Percentiles rank a stretch among this genome's conserved stretches.
These are phyloP conservation scores for Ancistrus triradiatus DNA, from an alignment of 2,113 vertebrate genomes.

Conservation along the genomic window DNA sequence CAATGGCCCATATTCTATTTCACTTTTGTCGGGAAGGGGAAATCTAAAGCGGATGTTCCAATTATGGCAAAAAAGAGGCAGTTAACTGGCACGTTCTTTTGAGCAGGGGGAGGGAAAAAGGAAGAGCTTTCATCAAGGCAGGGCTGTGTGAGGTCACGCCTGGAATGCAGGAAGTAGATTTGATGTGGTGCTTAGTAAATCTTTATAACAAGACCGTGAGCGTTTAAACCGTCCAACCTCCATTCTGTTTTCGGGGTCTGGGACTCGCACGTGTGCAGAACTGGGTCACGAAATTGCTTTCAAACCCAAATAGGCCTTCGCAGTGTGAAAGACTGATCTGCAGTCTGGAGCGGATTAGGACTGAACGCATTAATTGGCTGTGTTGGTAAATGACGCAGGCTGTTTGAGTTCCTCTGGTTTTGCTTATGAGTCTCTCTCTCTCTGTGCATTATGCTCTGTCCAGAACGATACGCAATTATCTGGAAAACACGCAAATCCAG, in stretches of 20 bases:
- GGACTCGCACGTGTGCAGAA: conserved; percentile 14
- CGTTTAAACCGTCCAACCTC: conserved; percentile 22
- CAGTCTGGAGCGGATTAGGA: conserved; percentile 18
- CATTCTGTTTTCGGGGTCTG: not conserved
- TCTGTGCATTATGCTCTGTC: no score
- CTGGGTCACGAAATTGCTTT: not conserved
- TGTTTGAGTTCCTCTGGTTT: no score
- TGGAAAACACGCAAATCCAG: no score
- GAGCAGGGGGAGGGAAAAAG: not conserved
- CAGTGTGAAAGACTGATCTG: not conserved
- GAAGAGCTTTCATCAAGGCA: conserved; percentile 44
- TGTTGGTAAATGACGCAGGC: no score
- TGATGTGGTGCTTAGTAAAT: conserved; percentile 47
- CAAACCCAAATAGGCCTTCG: conserved; percentile 2
- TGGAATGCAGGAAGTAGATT: conserved; percentile 47
- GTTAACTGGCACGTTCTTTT: conserved; percentile 20
- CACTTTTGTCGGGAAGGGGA: conserved; percentile 39
- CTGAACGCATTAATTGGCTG: no score
- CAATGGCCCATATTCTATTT: conserved; percentile 45
- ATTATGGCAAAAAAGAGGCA: conserved; percentile 26
- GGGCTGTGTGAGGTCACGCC: conserved; percentile 39
- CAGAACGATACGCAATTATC: no score
- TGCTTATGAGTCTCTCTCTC: no score
- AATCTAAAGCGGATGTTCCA: conserved; percentile 48
- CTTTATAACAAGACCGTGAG: conserved; percentile 32